Base-by-base conservation (phyloP, 2,888 invertebrate genomes). In the Geotrupes spiniger region DNA sequence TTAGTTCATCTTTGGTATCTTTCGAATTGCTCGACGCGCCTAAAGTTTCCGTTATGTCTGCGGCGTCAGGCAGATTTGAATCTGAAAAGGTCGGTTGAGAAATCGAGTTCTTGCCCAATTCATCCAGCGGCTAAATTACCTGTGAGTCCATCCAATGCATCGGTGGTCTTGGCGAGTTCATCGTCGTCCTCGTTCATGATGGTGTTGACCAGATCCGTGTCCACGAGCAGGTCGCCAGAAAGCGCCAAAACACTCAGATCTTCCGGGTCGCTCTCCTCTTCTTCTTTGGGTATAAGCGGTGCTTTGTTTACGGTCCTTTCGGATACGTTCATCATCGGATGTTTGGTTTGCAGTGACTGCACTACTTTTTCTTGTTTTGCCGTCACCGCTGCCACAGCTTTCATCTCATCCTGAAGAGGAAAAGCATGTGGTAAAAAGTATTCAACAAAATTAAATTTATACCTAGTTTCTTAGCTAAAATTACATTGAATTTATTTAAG, bases 1-100 rank as follows among this genome's bases (percentile, higher is more conserved):
- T 79, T 21, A 85, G 70, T 69, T 84, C 84, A 70, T 89, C 88
- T 72, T 89, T 89, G 47, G 81, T 81, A 33, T 83, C 74, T 51
- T 77, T 77, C 4, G 77, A 73, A 44, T 74, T 69, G 53, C 73
- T 75, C 33, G 68, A 61, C 52, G 58, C 68, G 40, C 63, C 64
- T 49, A 72, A 60, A 4, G 67, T 65, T 52, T 67, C 70, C 36
- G 66, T 63, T 49, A 75, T 61, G 53, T 72, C 73, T 16, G 65
- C 56, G 43, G 73, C 73, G 51, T 73, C 73, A n/a, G 69, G 62
- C 49, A 73, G 52, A 57, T 66, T 70, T 11, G 71, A 63, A 58
- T 69, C 71, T 71, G 48, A 52, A 60, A 54, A 33, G 21, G 21
- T n/a, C n/a, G n/a, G n/a, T n/a, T n/a, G 49, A 41, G 44, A 49